Percentiles rank a stretch among this genome's conserved stretches.
Evolutionary conservation across 2,797 vertebrate genomes (phyloP).

Genomic region (Esox masquinongy): DNA sequence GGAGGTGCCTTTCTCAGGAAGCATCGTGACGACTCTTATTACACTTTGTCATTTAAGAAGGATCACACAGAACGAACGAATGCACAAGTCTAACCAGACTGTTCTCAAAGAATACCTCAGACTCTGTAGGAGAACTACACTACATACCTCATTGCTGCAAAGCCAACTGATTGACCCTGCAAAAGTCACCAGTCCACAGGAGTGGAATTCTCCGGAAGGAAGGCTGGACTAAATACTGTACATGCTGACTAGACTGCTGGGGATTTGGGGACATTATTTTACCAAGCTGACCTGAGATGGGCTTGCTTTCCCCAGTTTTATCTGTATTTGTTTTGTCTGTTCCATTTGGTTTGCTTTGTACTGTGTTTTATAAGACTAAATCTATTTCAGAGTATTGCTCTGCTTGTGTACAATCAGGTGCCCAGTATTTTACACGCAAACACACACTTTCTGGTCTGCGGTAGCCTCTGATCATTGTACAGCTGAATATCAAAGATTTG

Average conservation of each 20-base stretch:
- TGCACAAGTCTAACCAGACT: conserved; percentile 58
- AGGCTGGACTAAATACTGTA: conserved; percentile 41
- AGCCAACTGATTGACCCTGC: conserved; percentile 43
- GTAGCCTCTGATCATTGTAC: conserved; percentile 64
- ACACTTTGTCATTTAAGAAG: conserved; percentile 53
- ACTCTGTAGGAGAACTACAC: conserved; percentile 68
- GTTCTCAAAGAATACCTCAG: conserved; percentile 67
- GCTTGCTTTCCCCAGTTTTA: conserved; percentile 30
- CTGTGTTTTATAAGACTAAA: not conserved
- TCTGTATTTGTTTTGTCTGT: conserved; percentile 42
- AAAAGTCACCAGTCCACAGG: conserved; percentile 6
- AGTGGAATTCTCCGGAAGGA: conserved; percentile 32
- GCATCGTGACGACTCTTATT: conserved; percentile 47
- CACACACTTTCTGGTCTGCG: conserved; percentile 38
- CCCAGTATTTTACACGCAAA: conserved; percentile 45
- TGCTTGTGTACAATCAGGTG: conserved; percentile 75
- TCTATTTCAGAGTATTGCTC: conserved; percentile 31
- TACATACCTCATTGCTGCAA: conserved; percentile 68
- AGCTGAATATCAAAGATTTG: conserved; percentile 77
- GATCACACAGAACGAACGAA: conserved; percentile 59
- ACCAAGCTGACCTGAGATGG: conserved; percentile 46
- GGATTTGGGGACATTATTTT: conserved; percentile 34
- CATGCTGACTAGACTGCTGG: conserved; percentile 53
- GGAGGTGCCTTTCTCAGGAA: conserved; percentile 74
- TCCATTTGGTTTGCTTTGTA: not conserved